These are phyloP conservation scores for Tangara arthus DNA, from an alignment of 2,797 vertebrate genomes.

Conservation along the genomic window DNA sequence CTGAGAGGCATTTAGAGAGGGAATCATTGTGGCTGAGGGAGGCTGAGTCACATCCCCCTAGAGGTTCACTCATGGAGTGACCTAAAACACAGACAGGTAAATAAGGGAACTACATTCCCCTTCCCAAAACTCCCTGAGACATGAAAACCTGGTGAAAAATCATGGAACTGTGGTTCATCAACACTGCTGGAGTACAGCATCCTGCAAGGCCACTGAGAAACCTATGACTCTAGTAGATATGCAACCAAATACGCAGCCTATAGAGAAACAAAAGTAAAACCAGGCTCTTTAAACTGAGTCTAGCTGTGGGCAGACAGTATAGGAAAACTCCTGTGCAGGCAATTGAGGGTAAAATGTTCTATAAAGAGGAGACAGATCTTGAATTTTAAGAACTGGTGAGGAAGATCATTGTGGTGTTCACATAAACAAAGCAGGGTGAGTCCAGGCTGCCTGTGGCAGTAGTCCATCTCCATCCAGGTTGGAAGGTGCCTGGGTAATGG, in stretches of 20 bases:
- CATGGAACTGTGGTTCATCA: neutral
- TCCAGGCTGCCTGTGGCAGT: neutral
- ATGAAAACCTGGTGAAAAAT: neutral
- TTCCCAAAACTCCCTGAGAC: neutral
- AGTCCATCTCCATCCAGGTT: neutral
- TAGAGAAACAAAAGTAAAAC: neutral
- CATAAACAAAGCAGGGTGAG: neutral
- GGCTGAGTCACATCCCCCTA: neutral
- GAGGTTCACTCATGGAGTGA: neutral
- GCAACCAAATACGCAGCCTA: neutral
- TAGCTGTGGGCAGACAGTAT: neutral
- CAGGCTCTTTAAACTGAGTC: neutral
- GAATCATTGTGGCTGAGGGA: neutral
- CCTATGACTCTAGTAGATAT: neutral
- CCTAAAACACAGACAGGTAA: conserved; percentile 8
- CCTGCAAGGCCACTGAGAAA: neutral
- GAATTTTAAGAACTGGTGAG: neutral
- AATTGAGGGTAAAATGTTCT: neutral
- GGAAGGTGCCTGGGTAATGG: neutral
- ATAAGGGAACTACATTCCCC: neutral
- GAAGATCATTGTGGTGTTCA: neutral
- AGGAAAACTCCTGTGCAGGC: neutral
- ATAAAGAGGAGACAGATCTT: neutral
- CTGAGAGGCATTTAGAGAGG: conserved; percentile 16
- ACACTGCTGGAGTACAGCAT: neutral